Base-by-base conservation (phyloP, 2,888 invertebrate species). In the Andrena dorsata region DNA sequence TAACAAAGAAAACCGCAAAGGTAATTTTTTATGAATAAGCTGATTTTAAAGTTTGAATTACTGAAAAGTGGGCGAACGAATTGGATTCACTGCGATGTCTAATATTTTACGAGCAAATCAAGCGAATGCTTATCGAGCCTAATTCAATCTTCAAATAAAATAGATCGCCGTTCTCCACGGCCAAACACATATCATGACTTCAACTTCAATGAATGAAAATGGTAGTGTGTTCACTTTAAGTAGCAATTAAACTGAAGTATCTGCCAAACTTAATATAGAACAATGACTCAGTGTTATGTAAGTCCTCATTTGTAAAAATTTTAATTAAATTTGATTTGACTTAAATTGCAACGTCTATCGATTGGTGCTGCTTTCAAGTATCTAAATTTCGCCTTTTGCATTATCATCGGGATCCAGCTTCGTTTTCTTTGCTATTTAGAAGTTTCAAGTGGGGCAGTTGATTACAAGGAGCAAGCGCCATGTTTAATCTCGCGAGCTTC, bases 121-220 rank as follows among this genome's bases (percentile, higher is more conserved):
- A 51, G 20, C 10, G 51, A 4, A 61, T 72, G 60, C 68, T 76
- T 53, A 35, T 58, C 10, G 16, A 56, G 23, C 60, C 76, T 72
- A 76, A 80, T 80, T 82, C 32, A 41, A 72, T 69, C 53, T 47
- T 60, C 30, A 13, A 66, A 20, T 41, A 49, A 74, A 68, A 30
- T 26, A 56, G 23, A 61, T 49, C 28, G 8, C 28, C 60, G 7
- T 60, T 61, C 53, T 76, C 10, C 10, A 26, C 6, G 28, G 1
- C 28, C 13, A 16, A 41, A 20, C 10, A 23, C 10, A 26, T 63
- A 20, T 23, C 20, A 8, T n/a, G 10, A 23, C 51, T 63, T 35
- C 8, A 35, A 63, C 41, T 13, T 13, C 41, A 41, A 41, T 13
- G 41, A 41, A 41, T 41, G 13, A 41, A 41, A 13, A 41, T 41